Evolutionary conservation across 2,888 invertebrate genomes (phyloP).

Genomic region (Zygaena filipendulae): DNA sequence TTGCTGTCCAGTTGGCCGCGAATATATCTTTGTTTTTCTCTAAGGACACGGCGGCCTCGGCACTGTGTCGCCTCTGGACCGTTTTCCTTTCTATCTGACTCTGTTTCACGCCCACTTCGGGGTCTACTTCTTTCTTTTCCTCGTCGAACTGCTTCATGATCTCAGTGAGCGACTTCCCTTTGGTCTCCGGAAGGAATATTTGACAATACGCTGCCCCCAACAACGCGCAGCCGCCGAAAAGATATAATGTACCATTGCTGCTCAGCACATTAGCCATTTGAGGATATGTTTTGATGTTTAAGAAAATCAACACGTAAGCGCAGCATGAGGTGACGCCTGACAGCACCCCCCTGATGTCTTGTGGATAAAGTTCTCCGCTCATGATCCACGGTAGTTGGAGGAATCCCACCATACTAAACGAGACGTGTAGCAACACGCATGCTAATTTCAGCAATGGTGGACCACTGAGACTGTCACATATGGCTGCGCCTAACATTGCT

Average conservation of each 20-base stretch:
- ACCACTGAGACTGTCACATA: constrained; percentile 66
- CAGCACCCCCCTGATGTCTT: constrained; percentile 75
- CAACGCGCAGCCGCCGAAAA: constrained; percentile 71
- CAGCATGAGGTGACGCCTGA: constrained; percentile 77
- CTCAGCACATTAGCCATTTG: constrained; percentile 65
- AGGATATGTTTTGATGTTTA: constrained; percentile 77
- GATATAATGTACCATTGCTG: constrained; percentile 72
- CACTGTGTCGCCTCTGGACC: constrained; percentile 52
- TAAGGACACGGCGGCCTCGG: constrained; percentile 43
- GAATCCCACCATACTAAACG: constrained; percentile 79
- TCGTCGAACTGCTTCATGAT: constrained; percentile 73
- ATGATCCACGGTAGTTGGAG: constrained; percentile 80
- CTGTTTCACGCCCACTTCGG: constrained; percentile 38
- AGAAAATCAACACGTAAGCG: constrained; percentile 76
- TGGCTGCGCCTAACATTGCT: constrained; percentile 73
- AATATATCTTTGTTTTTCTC: constrained; percentile 39
- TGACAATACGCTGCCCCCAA: constrained; percentile 71
- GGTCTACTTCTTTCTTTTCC: constrained; percentile 41
- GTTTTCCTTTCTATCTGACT: constrained; percentile 30
- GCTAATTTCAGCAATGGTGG: constrained; percentile 59
- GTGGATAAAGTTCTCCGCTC: constrained; percentile 78
- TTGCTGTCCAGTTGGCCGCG: constrained; percentile 30
- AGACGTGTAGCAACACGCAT: constrained; percentile 75
- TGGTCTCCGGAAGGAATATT: constrained; percentile 75
- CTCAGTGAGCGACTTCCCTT: constrained; percentile 73